Evolutionary conservation across 2,888 invertebrate genomes (phyloP).

Genomic region (Octonoba sinensis): DNA sequence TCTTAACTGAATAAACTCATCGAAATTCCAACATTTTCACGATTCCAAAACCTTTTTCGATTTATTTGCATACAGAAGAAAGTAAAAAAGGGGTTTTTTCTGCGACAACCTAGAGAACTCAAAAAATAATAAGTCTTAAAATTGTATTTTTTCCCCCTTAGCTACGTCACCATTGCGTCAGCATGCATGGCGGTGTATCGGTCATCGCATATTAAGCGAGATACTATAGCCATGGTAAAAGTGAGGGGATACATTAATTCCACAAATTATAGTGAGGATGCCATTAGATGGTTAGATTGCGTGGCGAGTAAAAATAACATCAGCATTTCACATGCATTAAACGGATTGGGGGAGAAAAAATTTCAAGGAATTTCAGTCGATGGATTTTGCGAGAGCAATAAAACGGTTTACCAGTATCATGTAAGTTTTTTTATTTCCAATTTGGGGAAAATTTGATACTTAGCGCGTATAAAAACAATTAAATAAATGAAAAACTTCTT

Average conservation of each 20-base stretch:
- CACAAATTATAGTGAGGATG: constrained; percentile 1
- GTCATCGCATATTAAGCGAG: background rate
- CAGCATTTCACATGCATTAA: background rate
- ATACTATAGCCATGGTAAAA: constrained; percentile 12
- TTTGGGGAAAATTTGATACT: background rate
- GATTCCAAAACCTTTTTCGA: too few species aligned
- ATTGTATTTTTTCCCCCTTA: background rate
- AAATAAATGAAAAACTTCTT: background rate
- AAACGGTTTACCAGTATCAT: background rate
- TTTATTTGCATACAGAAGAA: too few species aligned
- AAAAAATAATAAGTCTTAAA: too few species aligned
- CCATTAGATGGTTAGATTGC: constrained; percentile 23
- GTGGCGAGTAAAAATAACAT: background rate
- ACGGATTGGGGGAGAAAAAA: constrained; percentile 7
- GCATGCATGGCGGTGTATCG: constrained; percentile 15
- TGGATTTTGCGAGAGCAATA: background rate
- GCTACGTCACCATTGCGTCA: constrained; percentile 19
- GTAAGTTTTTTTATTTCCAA: background rate
- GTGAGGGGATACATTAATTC: constrained; percentile 13
- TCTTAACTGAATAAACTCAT: too few species aligned
- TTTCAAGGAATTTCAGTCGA: constrained; percentile 13
- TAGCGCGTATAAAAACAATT: background rate
- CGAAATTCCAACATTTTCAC: too few species aligned
- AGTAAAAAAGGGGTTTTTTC: too few species aligned
- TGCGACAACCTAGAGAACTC: too few species aligned